Evolutionary conservation across 2,797 vertebrate genomes (phyloP), one percentile per base, ranked within the genome.

Genomic region (Parauchenoglanis punctatus): DNA sequence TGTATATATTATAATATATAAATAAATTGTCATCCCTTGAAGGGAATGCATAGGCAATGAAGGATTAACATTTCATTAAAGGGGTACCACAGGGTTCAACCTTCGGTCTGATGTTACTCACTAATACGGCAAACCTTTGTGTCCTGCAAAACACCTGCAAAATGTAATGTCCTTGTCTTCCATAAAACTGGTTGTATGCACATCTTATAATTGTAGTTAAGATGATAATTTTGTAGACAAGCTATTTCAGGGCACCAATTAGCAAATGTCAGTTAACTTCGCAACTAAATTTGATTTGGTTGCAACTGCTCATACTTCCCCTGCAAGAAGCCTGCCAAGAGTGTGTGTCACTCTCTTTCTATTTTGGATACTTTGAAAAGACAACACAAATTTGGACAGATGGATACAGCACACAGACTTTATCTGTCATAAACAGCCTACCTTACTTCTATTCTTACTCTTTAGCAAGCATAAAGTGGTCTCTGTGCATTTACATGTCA

Each of bases 371-470:
- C 90, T 73, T 58, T 80, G 87, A 72, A 81, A 84, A 81, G 49
- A 75, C 85, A 84, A 65, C 49, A 81, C 46, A 77, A 68, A 84
- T 84, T 90, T 82, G 86, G 80, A 87, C 65, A 44, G 75, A 88
- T 91, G 81, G 46, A 82, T 83, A 85, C 75, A 85, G 87, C 77
- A 85, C 84, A 84, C 81, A 83, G 78, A 80, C 40, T 52, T 31
- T 86, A 40, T 89, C 28, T 58, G 76, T 58, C 28, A 78, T 35
- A 56, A 89, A 59, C 75, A 86, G 76, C 75, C 82, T 61, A 82
- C 85, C 83, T 87, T 12, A 81, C 63, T 72, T 86, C 89, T 89
- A 86, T 89, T 85, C 81, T 87, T 89, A 72, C 49, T 40, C 59
- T 80, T 40, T 44, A 80, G 54, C 1, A 10, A 23, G 31, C 28